Evolutionary conservation across 2,797 vertebrate genomes (phyloP).

Genomic region (Paratrypauchen microcephalus): DNA sequence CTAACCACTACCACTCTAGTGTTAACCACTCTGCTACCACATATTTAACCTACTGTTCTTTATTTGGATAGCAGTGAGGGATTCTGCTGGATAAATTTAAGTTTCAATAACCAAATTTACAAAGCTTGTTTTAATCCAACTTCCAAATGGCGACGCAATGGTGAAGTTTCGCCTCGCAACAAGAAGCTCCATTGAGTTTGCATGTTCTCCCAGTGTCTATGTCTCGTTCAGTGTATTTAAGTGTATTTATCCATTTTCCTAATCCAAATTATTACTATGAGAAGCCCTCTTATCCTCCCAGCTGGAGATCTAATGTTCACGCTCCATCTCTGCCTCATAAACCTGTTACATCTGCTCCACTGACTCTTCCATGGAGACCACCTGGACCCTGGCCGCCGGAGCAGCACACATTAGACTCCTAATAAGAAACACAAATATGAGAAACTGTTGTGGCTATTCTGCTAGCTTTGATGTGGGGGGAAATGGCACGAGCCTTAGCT

Average conservation of each 20-base stretch:
- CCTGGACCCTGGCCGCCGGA: constrained; percentile 35
- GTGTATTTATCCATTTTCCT: constrained; percentile 1
- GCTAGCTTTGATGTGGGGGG: not conserved
- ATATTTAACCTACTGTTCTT: too few species aligned
- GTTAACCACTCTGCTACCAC: too few species aligned
- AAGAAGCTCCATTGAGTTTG: not conserved
- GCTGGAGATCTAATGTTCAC: not conserved
- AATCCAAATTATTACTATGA: not conserved
- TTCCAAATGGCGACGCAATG: not conserved
- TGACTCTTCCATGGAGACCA: constrained; percentile 33
- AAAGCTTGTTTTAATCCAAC: not conserved
- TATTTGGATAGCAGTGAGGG: too few species aligned
- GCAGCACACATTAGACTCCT: not conserved
- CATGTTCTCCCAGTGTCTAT: not conserved
- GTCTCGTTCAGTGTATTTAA: not conserved
- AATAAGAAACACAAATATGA: not conserved
- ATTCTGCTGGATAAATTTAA: not conserved
- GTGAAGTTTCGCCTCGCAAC: not conserved
- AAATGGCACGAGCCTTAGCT: not conserved
- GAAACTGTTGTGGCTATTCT: not conserved
- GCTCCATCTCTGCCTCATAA: constrained; percentile 21
- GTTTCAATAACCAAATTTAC: not conserved
- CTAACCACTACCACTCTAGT: too few species aligned
- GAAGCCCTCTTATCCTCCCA: not conserved
- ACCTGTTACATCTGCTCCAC: constrained; percentile 28